phyloP scores from a whole-genome alignment of 2,888 invertebrate species.

The Campaea margaritaria region DNA sequence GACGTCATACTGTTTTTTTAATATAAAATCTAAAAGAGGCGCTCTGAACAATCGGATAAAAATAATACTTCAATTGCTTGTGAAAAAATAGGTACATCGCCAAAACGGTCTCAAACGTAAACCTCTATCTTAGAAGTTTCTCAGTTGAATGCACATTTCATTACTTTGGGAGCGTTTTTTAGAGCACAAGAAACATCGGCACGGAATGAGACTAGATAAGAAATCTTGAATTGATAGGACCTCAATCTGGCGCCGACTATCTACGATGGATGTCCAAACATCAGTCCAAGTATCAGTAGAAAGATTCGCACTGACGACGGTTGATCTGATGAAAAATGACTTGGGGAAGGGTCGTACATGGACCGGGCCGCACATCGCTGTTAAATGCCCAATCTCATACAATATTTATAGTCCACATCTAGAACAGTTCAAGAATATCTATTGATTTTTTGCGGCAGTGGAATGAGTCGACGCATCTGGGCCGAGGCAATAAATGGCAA shows the following conservation, averaged over 20 bases:
- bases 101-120: too few species aligned
- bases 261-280: background rate
- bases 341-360: background rate
- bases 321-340: slow-evolving; percentile 4
- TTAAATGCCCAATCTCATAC: slow-evolving; percentile 3
- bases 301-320: background rate
- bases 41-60: too few species aligned
- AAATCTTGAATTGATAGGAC: background rate
- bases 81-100: too few species aligned
- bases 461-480: background rate
- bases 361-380: background rate
- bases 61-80: too few species aligned
- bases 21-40: too few species aligned
- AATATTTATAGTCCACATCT: slow-evolving; percentile 4
- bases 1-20: too few species aligned
- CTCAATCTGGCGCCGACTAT: background rate
- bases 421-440: slow-evolving; percentile 5
- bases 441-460: slow-evolving; percentile 5
- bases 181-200: too few species aligned
- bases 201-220: background rate
- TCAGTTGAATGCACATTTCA: background rate
- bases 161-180: background rate
- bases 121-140: background rate
- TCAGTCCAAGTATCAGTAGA: background rate
- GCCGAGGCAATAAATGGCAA: too few species aligned